Evolutionary conservation across 2,113 vertebrate species (phyloP), one percentile per base, ranked within the genome.

Genomic region (Capra hircus): DNA sequence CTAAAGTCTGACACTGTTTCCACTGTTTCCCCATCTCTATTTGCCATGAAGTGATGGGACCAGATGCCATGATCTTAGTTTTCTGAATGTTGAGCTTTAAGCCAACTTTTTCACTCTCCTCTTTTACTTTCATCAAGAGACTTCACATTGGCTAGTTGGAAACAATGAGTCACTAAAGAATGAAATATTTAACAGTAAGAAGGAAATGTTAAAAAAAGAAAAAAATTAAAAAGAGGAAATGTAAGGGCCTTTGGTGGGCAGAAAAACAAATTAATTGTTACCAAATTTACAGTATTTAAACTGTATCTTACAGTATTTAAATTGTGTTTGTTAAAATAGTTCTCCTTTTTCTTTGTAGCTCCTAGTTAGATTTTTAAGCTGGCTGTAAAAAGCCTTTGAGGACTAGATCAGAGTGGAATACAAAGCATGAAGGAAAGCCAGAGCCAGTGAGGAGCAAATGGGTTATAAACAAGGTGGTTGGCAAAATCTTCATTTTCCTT

Each of bases 111-210:
- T 59, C 25, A 57, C 21, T 57, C 55, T 25, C 21, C 55, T 59
- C 57, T 59, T 59, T 59, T 9, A 11, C 57, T 59, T 59, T 59
- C 57, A 2, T 57, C 55, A 59, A 11, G 55, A 95, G 95, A 95
- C 16, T 48, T 16, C 90, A 0, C 52, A 82, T 91, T 90, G 92
- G 2, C 50, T 92, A 83, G 28, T 36, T 95, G 57, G 52, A 98
- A 87, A 97, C 40, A 96, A 95, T 96, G 97, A 98, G 94, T 98
- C 90, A 96, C 17, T 97, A 97, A 94, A 5, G 85, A 95, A 93
- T 85, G 96, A 95, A 97, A 97, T 25, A 92, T 95, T 98, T 98
- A 85, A 95, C 96, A 97, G 98, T 50, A 94, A 94, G 77, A 74
- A 74, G 36, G 21, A 74, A 74, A 74, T 74, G 3, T 77, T 6